Base-by-base conservation (phyloP, 2,113 vertebrate species). In the Atherinomorus stipes region DNA sequence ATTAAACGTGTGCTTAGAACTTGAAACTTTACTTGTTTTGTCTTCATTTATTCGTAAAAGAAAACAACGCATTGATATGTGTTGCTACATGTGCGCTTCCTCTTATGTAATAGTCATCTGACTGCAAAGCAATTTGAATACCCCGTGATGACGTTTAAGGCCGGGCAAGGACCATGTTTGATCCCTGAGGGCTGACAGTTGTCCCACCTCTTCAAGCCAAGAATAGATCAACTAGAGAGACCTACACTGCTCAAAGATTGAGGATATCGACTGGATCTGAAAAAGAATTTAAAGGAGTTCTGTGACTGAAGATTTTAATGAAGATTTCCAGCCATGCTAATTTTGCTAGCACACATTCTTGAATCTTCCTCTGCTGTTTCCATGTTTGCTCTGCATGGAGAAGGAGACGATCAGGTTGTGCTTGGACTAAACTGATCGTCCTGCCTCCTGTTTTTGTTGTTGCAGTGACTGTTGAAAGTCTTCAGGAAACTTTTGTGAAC, bases 171-270 rank as follows among this genome's bases (percentile, higher is more conserved):
- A 2, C 68, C 40, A 52, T 31, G 51, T 75, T 68, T 65, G 37
- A 57, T 50, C 47, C 28, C 37, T 59, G 45, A 74, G 54, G 31
- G 42, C 19, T 58, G 67, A 68, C 53, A 52, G 34, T 50, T 47
- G 69, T 52, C 72, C 79, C 74, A 11, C 79, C 70, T 76, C 59
- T 62, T 22, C 11, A 50, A 45, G 38, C 88, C 60, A 56, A 83
- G 53, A 91, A 89, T 92, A 92, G 82, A 85, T 34, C 54, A 15
- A 42, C 53, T 66, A 57, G 57, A 64, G 37, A 61, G 25, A 69
- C 13, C 16, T 25, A 0, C 56, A 11, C 63, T 40, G 60, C 71
- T 74, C 49, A 58, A 56, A 65, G 67, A 78, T 4, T 0, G 54
- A 58, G 13, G 47, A 51, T 50, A 11, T 57, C 40, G 0, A 21